Evolutionary conservation across 1,140 invertebrate species (phyloP), one percentile per base, ranked within the genome.

Genomic region (Diploscapter pachys): DNA sequence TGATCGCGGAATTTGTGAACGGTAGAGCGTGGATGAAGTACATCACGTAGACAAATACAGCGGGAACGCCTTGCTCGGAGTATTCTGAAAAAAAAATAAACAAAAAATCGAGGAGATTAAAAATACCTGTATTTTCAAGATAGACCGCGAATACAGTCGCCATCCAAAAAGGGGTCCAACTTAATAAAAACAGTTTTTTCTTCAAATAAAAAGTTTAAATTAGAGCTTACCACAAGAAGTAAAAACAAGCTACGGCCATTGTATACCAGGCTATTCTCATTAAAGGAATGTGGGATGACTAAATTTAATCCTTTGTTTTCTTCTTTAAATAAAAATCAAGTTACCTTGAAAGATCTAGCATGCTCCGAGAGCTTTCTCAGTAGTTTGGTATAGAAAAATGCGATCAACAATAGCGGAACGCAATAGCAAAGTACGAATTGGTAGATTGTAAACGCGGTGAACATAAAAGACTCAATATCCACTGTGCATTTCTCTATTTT

Each of bases 11-110:
- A 75, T 84, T 84, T 9, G 82, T 85, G 78, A 85, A 84, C 2
- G 83, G 83, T 6, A 84, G 72, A 5, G 83, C 83, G 71, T 84
- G 83, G 62, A 84, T 85, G 57, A 84, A 84, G 63, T 84, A 84
- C 77, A 81, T 80, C 4, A 80, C 75, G 70, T 84, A 84, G 3
- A 84, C 83, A 68, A 84, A 85, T 11, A 82, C 73, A 3, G 84
- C 81, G 8, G 83, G 84, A 5, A 85, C 82, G 55, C 75, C 81
- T 8, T 75, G 80, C 54, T 84, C 79, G 13, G 82, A 81, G 51
- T 68, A 55, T n/a, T 68, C 66, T 68, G 51, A 51, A 68, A 53
- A 9, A 64, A 64, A 64, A 5, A 8, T 64, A 8, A 48, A 31
- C 31, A 31, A 31, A 31, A 31, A 31, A 31, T 31, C 31, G 31